phyloP scores from a whole-genome alignment of 2,797 vertebrate genomes.

The Picus viridis region DNA sequence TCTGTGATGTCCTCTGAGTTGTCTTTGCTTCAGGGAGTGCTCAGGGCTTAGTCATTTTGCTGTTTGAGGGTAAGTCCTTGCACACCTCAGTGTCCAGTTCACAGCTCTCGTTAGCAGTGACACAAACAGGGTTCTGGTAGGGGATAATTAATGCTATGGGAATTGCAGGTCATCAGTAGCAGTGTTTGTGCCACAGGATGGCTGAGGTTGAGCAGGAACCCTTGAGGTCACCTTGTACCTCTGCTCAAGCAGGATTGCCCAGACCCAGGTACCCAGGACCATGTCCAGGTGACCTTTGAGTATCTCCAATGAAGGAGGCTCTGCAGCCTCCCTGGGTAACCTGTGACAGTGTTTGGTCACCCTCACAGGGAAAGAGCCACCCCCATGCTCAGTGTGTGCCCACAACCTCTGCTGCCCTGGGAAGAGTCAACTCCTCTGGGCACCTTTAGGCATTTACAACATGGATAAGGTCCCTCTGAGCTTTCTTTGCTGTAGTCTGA shows the following conservation, averaged over 20 bases:
- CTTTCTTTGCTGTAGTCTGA: neutral
- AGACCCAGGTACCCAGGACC: neutral
- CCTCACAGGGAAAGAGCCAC: neutral
- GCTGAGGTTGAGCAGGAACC: neutral
- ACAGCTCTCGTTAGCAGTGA: neutral
- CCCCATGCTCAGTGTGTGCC: neutral
- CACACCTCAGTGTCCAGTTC: neutral
- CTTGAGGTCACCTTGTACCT: neutral
- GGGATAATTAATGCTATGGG: neutral
- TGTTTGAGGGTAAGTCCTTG: neutral
- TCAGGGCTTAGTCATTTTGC: neutral
- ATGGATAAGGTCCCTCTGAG: fast-evolving
- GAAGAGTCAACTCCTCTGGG: neutral
- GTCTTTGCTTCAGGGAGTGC: neutral
- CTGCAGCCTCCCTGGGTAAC: neutral
- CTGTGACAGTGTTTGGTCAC: neutral
- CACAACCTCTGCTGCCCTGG: fast-evolving
- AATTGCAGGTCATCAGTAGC: neutral
- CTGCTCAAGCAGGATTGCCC: neutral
- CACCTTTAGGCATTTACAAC: too few species aligned
- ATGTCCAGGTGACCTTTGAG: too few species aligned
- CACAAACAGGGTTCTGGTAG: neutral
- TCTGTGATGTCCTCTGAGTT: neutral
- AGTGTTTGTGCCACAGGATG: neutral
- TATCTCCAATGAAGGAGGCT: neutral